Evolutionary conservation across 2,888 invertebrate species (phyloP).

Genomic region (Epistrophella euchroma): DNA sequence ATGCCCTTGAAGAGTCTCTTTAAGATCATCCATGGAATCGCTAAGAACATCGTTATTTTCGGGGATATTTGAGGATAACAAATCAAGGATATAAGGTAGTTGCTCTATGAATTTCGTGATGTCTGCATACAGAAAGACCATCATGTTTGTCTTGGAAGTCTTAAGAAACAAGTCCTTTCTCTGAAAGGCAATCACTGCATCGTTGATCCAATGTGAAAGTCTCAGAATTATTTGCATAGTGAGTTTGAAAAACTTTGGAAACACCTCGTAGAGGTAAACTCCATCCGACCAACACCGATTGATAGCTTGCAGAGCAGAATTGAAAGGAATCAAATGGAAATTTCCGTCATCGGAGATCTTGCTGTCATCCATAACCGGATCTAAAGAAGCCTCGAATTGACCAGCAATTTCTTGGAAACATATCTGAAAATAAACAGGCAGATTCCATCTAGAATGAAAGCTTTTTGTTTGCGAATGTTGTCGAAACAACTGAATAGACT

Average conservation of each 20-base stretch:
- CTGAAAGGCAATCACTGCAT: constrained; percentile 81
- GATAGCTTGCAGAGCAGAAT: constrained; percentile 85
- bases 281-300: constrained; percentile 90
- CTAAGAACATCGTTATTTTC: constrained; percentile 77
- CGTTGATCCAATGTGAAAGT: constrained; percentile 89
- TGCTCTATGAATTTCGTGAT: constrained; percentile 78
- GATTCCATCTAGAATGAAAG: constrained; percentile 94
- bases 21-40: constrained; percentile 79
- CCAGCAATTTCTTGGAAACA: constrained; percentile 97
- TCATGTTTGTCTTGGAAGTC: constrained; percentile 77
- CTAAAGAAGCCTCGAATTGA: constrained; percentile 81
- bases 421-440: constrained; percentile 97
- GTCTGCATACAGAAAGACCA: constrained; percentile 80
- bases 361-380: constrained; percentile 79
- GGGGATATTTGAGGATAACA: constrained; percentile 86
- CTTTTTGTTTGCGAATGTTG: constrained; percentile 89
- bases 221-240: constrained; percentile 92
- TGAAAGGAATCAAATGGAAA: constrained; percentile 82
- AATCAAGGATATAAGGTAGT: constrained; percentile 85
- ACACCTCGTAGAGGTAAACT: constrained; percentile 91
- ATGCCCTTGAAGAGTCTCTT: constrained; percentile 77
- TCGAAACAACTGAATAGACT: constrained; percentile 86
- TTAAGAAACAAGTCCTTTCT: constrained; percentile 69
- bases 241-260: constrained; percentile 95
- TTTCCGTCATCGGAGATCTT: constrained; percentile 69